A percentile compares a stretch with the other conserved stretches of the same genome.
phyloP scores from a whole-genome alignment of 2,113 vertebrate species.

The rabbit (Oryctolagus cuniculus) region DNA sequence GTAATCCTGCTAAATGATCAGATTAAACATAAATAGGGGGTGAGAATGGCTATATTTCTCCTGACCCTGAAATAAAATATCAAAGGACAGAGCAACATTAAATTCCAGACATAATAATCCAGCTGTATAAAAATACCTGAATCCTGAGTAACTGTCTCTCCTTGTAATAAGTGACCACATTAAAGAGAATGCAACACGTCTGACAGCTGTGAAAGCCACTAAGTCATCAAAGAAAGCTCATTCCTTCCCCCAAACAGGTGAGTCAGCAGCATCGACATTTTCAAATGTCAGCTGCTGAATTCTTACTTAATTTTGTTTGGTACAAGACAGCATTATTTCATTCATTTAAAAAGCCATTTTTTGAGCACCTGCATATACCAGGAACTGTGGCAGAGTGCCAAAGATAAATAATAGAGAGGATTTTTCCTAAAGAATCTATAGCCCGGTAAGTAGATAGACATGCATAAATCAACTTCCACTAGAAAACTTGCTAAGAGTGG shows the following conservation, averaged over 20 bases:
- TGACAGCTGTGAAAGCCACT: slow-evolving; percentile 38
- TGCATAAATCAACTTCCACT: not conserved
- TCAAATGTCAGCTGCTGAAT: slow-evolving; percentile 48
- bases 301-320: slow-evolving; percentile 49
- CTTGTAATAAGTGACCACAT: slow-evolving; percentile 66
- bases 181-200: not conserved
- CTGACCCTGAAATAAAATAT: slow-evolving; percentile 86
- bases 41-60: slow-evolving; percentile 68
- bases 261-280: slow-evolving; percentile 42
- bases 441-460: not conserved
- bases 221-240: not conserved
- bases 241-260: slow-evolving; percentile 37
- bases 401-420: not conserved
- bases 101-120: slow-evolving; percentile 89
- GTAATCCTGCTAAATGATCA: slow-evolving; percentile 50
- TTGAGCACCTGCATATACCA: not conserved
- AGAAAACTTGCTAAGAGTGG: not conserved
- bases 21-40: slow-evolving; percentile 37
- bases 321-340: slow-evolving; percentile 8
- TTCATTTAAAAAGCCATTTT: not conserved
- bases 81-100: slow-evolving; percentile 76
- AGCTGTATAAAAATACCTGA: slow-evolving; percentile 71
- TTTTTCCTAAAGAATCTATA: not conserved
- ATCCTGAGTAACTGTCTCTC: slow-evolving; percentile 70
- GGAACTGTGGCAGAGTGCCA: not conserved